Percentiles rank a stretch among this genome's conserved stretches.
phyloP scores from a whole-genome alignment of 23 tunicate genomes.

The Ascidia mentula region DNA sequence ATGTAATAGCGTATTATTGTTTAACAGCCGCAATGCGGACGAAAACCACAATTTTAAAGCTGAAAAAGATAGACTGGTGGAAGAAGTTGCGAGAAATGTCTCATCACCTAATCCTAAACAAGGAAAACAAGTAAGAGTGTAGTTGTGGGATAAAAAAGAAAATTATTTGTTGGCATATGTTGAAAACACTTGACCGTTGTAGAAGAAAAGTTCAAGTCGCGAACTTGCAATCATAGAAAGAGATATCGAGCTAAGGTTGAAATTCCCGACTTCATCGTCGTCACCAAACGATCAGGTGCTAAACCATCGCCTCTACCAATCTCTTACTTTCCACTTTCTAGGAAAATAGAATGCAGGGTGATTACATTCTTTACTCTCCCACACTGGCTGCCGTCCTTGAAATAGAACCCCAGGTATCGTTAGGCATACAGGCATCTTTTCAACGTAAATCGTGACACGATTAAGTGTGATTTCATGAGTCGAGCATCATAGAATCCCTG shows the following conservation, averaged over 20 bases:
- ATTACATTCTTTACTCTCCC: conserved; percentile 62
- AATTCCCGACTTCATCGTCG: conserved; percentile 7
- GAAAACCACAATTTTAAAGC: conserved; percentile 77
- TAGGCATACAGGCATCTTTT: too few relatives aligned
- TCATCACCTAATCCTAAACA: conserved; percentile 29
- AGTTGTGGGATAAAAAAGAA: neutral
- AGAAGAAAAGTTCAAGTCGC: conserved; percentile 35
- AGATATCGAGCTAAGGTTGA: conserved; percentile 49
- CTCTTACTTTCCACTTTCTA: neutral
- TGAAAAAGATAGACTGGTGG: conserved; percentile 69
- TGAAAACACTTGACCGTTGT: neutral
- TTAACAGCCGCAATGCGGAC: conserved; percentile 26
- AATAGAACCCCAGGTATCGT: conserved; percentile 66
- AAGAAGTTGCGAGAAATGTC: conserved; percentile 43
- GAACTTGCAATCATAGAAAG: conserved; percentile 52
- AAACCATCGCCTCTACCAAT: neutral
- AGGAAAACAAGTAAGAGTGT: conserved; percentile 28
- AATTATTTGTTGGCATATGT: neutral
- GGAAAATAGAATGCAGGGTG: conserved; percentile 46
- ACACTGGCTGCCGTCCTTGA: conserved; percentile 56
- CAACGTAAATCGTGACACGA: too few relatives aligned
- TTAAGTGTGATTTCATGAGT: too few relatives aligned
- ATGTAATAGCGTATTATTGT: neutral
- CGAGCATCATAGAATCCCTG: too few relatives aligned
- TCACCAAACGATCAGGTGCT: conserved; percentile 23